Conservation (phyloP, 2,113 vertebrate species). For the Enhydra lutris region DNA sequence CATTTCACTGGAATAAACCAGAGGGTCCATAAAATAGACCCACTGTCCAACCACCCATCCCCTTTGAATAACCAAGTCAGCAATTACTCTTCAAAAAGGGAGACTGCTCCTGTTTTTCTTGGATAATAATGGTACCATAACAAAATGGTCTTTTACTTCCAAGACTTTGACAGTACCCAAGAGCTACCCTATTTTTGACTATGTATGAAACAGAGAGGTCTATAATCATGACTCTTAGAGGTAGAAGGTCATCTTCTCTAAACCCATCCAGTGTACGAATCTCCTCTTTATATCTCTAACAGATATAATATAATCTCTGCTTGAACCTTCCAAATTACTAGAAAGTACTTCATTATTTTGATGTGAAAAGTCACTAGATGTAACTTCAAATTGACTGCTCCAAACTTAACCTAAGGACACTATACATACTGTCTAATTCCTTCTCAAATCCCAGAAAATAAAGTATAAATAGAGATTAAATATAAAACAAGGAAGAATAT, state of each 20-base stretch:
- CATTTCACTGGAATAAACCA: background rate
- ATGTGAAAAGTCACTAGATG: background rate
- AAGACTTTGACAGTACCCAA: background rate
- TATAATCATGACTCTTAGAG: background rate
- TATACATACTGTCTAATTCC: background rate
- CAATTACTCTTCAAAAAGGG: background rate
- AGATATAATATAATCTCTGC: background rate
- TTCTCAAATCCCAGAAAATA: background rate
- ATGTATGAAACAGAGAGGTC: background rate
- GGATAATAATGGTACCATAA: background rate
- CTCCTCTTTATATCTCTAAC: background rate
- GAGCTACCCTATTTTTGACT: background rate
- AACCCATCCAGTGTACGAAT: background rate
- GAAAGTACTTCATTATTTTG: background rate
- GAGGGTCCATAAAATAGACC: background rate
- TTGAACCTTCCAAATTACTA: background rate
- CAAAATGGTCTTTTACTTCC: background rate
- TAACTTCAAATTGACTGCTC: slow-evolving; percentile 16
- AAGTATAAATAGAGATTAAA: background rate
- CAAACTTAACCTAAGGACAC: background rate
- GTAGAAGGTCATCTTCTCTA: background rate
- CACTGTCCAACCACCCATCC: background rate
- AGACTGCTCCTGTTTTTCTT: background rate
- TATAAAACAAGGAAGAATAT: background rate
- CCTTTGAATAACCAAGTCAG: background rate